Evolutionary conservation across 2,113 vertebrate species (phyloP).

Genomic region (Prietella phreatophila): DNA sequence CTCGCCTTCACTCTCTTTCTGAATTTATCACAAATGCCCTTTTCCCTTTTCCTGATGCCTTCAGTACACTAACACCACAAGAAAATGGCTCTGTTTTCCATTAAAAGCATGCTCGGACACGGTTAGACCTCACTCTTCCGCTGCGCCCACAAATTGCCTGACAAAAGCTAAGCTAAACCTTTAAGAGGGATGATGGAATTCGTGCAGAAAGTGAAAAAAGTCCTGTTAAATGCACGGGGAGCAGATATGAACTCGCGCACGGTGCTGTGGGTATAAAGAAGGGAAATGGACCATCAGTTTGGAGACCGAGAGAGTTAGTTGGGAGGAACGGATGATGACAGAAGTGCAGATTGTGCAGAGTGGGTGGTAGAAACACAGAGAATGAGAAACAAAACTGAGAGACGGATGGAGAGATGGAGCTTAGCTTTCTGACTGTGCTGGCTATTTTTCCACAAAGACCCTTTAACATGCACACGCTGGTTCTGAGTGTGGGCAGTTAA

Average conservation of each 20-base stretch:
- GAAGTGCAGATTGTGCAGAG: constrained; percentile 22
- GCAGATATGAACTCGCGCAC: background rate
- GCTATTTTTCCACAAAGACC: constrained; percentile 10
- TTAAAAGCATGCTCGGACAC: constrained; percentile 10
- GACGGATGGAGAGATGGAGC: background rate
- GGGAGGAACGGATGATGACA: constrained; percentile 19
- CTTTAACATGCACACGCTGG: constrained; percentile 19
- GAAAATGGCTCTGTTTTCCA: constrained; percentile 12
- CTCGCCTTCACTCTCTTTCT: no score
- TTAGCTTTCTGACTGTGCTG: background rate
- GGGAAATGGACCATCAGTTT: constrained; percentile 27
- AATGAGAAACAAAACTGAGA: constrained; percentile 9
- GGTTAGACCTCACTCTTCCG: constrained; percentile 1
- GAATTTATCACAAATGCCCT: background rate
- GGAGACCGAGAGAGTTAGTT: background rate
- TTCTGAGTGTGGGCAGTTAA: constrained; percentile 43
- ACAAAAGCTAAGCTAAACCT: constrained; percentile 23
- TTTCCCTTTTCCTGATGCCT: background rate
- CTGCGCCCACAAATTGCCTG: constrained; percentile 28
- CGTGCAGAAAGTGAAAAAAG: constrained; percentile 11
- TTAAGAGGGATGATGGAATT: constrained; percentile 20
- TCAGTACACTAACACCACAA: background rate
- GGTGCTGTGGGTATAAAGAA: background rate
- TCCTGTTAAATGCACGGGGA: background rate
- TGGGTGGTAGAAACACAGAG: background rate